Evolutionary conservation across 2,888 invertebrate species (phyloP).

Genomic region (Ypsolopha sequella): DNA sequence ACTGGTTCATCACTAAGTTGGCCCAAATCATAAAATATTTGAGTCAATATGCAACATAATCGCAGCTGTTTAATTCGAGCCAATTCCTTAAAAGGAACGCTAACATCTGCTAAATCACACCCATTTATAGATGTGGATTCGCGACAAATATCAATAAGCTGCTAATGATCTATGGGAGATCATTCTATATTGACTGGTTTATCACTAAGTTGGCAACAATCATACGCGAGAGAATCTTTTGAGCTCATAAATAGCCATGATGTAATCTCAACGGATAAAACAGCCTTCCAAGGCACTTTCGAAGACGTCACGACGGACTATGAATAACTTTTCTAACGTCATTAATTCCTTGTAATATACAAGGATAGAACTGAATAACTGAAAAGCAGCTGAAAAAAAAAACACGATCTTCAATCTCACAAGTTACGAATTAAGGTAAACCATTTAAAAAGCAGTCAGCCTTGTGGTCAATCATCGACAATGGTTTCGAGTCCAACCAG

Average conservation of each 20-base stretch:
- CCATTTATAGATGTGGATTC: neutral
- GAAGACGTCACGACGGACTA: conserved; percentile 20
- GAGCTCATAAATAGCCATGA: conserved; percentile 58
- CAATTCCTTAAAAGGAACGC: neutral
- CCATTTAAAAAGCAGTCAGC: conserved; percentile 16
- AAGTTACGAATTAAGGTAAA: neutral
- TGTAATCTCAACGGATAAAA: conserved; percentile 46
- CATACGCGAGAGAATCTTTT: conserved; percentile 46
- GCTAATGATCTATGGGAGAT: neutral
- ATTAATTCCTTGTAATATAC: no score
- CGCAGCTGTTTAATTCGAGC: neutral
- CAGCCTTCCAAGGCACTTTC: conserved; percentile 18
- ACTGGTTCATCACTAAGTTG: neutral
- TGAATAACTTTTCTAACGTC: no score
- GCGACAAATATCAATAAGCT: neutral
- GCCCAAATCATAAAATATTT: conserved; percentile 24
- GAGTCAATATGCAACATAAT: neutral
- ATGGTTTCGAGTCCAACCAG: conserved; percentile 33
- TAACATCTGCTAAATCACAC: conserved; percentile 2
- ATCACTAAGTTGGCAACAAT: conserved; percentile 12
- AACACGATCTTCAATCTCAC: no score
- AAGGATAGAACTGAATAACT: no score
- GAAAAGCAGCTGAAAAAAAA: no score
- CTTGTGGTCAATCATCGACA: conserved; percentile 31
- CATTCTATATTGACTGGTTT: neutral